Evolutionary conservation across 92 coral and sea anemone genomes (phyloP).

Genomic region (Heteractis magnifica): DNA sequence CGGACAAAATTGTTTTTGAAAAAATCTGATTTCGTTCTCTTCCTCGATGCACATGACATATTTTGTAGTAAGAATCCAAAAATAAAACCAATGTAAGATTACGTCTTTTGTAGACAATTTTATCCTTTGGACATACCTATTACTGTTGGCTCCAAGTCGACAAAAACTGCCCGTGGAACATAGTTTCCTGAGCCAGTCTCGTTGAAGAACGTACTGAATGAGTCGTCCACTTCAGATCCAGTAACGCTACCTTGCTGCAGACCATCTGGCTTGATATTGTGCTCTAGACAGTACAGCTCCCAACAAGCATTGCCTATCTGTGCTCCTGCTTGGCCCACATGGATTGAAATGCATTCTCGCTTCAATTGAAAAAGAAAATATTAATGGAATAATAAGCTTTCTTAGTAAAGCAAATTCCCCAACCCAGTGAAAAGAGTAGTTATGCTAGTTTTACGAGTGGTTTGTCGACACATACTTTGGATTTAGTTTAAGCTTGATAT

Average conservation of each 20-base stretch:
- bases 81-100: no score
- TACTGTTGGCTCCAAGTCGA: conserved; percentile 96
- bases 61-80: background rate
- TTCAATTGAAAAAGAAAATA: conserved; percentile 13
- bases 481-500: no score
- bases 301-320: conserved; percentile 97
- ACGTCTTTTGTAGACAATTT: background rate
- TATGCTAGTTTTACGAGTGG: no score
- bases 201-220: conserved; percentile 95
- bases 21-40: no score
- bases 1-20: no score
- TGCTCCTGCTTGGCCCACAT: conserved; percentile 96
- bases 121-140: conserved; percentile 60
- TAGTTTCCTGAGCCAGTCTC: conserved; percentile 97
- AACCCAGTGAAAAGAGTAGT: no score
- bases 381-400: background rate
- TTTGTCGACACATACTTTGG: no score
- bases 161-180: conserved; percentile 95
- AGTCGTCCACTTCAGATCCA: conserved; percentile 86
- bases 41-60: no score
- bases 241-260: conserved; percentile 69
- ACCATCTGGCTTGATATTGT: conserved; percentile 95
- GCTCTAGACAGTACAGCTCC: conserved; percentile 98
- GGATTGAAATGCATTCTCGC: conserved; percentile 98
- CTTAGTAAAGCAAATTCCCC: no score